Evolutionary conservation across 2,888 invertebrate genomes (phyloP), one percentile per base, ranked within the genome.

Genomic region (Agonum fuliginosum): DNA sequence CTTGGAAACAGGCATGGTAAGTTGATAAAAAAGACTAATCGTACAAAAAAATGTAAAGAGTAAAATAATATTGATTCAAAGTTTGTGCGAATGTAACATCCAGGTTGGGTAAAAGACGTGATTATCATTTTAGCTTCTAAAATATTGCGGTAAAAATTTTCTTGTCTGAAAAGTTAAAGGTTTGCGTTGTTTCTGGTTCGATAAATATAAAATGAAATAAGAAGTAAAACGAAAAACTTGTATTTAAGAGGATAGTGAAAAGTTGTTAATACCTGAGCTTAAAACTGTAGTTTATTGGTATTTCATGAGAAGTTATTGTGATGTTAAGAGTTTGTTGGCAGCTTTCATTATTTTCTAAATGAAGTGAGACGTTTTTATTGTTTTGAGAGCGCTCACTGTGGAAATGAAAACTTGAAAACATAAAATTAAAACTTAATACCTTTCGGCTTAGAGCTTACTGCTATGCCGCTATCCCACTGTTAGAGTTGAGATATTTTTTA

Each of bases 251-350:
- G 10, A 41, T 10, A 41, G 10, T 12, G 46, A 46, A 51, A 51
- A 51, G 48, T 51, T 51, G 22, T 51, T 51, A 51, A 51, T 51
- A 22, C 51, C 20, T n/a, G 51, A 6, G 22, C 51, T 51, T 51
- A 51, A 51, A 51, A 51, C n/a, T 51, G 51, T 51, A 51, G 51
- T 51, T 51, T 51, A 51, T 51, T 51, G 51, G 22, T 51, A 22
- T 51, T 51, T 51, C 22, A 22, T 51, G 51, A 51, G 51, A 22
- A 51, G 51, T 51, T 51, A 46, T 46, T 46, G 46, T 46, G 46
- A 46, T 46, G 46, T 46, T 46, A 46, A 20, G 51, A 51, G 51
- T 51, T 51, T 22, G 51, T 51, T 51, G 51, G 51, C 51, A 51
- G 22, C 6, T 51, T 6, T 20, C 20, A 51, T 51, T 51, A 51